Evolutionary conservation across 2,113 vertebrate genomes (phyloP), one percentile per base, ranked within the genome.

Genomic region (Coracopsis vasa): DNA sequence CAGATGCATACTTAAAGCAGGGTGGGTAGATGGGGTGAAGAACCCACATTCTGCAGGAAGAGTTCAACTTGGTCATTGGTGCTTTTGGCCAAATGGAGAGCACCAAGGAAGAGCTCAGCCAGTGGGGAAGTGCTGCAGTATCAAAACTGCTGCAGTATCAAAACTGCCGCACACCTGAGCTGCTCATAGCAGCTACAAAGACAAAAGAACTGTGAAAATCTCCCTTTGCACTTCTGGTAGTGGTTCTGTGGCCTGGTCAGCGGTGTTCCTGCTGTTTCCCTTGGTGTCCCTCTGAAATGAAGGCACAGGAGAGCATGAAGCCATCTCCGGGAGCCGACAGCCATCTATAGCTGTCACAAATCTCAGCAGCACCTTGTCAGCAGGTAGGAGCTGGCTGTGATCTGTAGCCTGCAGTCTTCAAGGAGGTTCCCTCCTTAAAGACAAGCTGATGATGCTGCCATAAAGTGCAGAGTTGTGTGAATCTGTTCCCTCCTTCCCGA

Each of bases 331-430:
- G 62, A 86, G 80, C 80, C 70, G 67, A 91, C 54, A 51, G 85
- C 72, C 81, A 60, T 47, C 42, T 75, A 69, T 21, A 17, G 37
- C 58, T 89, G 85, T 95, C 77, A 67, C 53, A 41, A 31, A 82
- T 60, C 58, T 66, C 75, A 71, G 64, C 71, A 42, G 47, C 93
- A 88, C 92, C 82, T 73, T 85, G 92, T 94, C 93, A 87, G 85
- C 85, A 92, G 88, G 85, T 92, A 89, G 91, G 77, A 91, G 60
- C 75, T 88, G 92, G 16, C 84, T 88, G 70, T 35, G 74, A 64
- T 75, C 67, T 44, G 72, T 45, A 58, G 51, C 85, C 84, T 66
- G 47, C 6, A 2, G 67, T 37, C 7, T 0, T 24, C 51, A 62
- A 67, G 42, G 35, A 83, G 5, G 0, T 77, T 79, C 77, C 39